phyloP scores from a whole-genome alignment of 2,113 vertebrate genomes.

The Albula goreensis region DNA sequence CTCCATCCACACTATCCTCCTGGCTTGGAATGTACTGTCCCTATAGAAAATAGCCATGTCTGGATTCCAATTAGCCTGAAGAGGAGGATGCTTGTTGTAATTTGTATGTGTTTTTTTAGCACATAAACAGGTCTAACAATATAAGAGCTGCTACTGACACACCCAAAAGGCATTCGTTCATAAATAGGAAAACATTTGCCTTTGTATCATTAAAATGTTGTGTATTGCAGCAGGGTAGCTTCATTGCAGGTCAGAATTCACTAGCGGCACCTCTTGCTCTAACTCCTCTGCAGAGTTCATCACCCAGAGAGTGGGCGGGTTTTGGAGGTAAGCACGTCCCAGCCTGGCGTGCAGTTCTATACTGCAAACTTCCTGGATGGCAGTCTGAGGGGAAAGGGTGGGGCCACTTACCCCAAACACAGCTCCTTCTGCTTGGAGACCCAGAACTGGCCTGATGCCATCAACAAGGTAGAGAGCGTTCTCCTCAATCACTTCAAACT shows the following conservation, averaged over 20 bases:
- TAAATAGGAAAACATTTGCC: too few species aligned
- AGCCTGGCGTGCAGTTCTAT: conserved; percentile 93
- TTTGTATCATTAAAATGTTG: too few species aligned
- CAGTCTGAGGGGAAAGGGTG: conserved; percentile 78
- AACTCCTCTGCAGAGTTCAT: conserved; percentile 66
- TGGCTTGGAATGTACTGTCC: too few species aligned
- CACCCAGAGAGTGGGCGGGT: conserved; percentile 78
- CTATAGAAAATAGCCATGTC: too few species aligned
- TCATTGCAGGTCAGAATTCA: background rate
- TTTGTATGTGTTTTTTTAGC: too few species aligned
- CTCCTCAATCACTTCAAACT: background rate
- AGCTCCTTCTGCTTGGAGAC: conserved; percentile 90
- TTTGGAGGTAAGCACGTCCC: conserved; percentile 83
- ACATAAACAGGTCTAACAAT: too few species aligned
- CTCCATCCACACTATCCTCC: too few species aligned
- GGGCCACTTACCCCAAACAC: conserved; percentile 76
- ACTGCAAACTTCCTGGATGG: conserved; percentile 91
- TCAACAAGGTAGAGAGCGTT: conserved; percentile 80
- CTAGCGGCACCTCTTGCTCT: background rate
- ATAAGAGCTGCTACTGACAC: too few species aligned
- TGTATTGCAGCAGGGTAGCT: too few species aligned
- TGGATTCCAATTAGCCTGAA: too few species aligned
- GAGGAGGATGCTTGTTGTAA: too few species aligned
- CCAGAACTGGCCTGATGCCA: conserved; percentile 89
- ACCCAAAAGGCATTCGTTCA: too few species aligned